Evolutionary conservation across 2,797 vertebrate species (phyloP).

Genomic region (Rousettus madagascariensis): DNA sequence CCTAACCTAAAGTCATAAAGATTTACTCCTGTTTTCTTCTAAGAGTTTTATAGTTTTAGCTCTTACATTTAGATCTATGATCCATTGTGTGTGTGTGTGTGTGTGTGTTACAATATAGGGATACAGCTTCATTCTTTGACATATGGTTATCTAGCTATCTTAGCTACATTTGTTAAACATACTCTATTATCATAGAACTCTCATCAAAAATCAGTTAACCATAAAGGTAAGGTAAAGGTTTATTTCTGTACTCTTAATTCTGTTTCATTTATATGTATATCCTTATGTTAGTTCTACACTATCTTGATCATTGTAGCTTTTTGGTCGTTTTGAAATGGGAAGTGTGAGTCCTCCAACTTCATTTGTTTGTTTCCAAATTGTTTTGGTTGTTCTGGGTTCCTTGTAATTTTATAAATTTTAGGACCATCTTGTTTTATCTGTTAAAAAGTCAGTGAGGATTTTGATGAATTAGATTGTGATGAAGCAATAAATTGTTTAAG

Average conservation of each 20-base stretch:
- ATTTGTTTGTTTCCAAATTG: not conserved
- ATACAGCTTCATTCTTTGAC: not conserved
- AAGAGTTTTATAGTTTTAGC: not conserved
- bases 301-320: not conserved
- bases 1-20: not conserved
- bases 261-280: not conserved
- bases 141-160: not conserved
- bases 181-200: not conserved
- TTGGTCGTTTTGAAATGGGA: slow-evolving; percentile 24
- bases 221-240: not conserved
- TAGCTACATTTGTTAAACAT: not conserved
- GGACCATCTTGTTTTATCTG: not conserved
- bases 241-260: not conserved
- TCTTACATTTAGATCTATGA: not conserved
- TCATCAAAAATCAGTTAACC: slow-evolving; percentile 37
- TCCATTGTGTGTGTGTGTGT: not conserved
- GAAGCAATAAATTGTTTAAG: not conserved
- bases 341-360: not conserved
- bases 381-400: not conserved
- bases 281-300: not conserved
- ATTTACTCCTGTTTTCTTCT: not conserved
- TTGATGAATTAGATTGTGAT: not conserved
- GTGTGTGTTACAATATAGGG: not conserved
- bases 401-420: not conserved
- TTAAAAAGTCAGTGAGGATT: not conserved